Base-by-base conservation (phyloP, 2,797 vertebrate genomes). In the Pangasius krempfi region DNA sequence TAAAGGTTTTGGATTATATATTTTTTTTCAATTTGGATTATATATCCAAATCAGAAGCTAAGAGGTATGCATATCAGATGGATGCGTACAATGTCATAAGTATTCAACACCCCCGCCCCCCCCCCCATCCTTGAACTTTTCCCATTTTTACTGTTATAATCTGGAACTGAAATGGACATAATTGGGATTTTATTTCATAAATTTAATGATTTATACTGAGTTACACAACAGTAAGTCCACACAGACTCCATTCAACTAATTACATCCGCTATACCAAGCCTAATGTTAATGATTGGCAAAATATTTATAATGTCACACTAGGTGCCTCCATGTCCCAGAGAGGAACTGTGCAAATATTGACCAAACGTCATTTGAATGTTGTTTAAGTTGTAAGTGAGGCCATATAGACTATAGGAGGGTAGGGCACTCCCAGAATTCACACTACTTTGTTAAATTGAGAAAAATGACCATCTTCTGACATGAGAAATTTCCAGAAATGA, bases 261-360 rank as follows among this genome's bases (percentile, higher is more conserved):
- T 3, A n/a, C 58, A 50, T 68, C 13, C 70, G 13, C 5, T 25
- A 9, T 54, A 16, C 47, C 30, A 52, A 68, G 30, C 30, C 76
- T 33, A 70, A 2, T 12, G 76, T 81, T 87, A 87, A 87, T 87
- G 64, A 81, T 72, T 52, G 14, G 37, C 50, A 1, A 58, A 70
- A 20, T 14, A 9, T 56, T 27, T 54, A 40, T 5, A 52, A 20
- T 52, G 64, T 37, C 25, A 8, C 30, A 50, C 14, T 44, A 27
- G 86, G 47, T 81, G 33, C 33, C 47, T 3, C 30, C 64, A 20
- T 25, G 76, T 25, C 76, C 22, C 25, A 81, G 3, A 18, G 76
- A 50, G 7, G 33, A 80, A n/a, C 62, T 66, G 20, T 54, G 47
- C 75, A 80, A 81, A 87, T 68, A 54, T 37, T 80, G 60, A n/a